These are phyloP conservation scores for Maconellicoccus hirsutus DNA, from an alignment of 1,140 invertebrate species.

Conservation along the genomic window DNA sequence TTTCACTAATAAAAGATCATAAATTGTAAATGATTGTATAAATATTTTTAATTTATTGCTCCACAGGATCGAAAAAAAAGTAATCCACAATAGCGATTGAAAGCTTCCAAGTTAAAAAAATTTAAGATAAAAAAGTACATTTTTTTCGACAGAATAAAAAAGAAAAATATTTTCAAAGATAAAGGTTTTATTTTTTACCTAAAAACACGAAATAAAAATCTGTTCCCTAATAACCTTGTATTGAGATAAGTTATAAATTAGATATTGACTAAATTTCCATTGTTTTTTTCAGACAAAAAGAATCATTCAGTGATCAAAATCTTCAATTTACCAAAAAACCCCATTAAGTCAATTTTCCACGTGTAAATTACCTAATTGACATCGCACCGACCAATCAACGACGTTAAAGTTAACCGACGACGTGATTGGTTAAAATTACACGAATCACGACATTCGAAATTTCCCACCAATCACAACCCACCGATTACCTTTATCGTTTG, in stretches of 20 bases:
- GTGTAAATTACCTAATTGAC: too few species aligned
- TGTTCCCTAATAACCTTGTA: constrained; percentile 8
- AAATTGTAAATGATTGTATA: constrained; percentile 5
- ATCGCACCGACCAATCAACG: too few species aligned
- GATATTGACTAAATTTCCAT: not conserved
- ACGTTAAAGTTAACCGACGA: too few species aligned
- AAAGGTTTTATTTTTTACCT: not conserved
- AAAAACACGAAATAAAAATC: constrained; percentile 4
- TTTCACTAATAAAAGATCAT: constrained; percentile 9
- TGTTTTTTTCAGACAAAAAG: not conserved
- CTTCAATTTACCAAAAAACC: too few species aligned
- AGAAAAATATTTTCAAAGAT: not conserved
- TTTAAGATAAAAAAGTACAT: not conserved
- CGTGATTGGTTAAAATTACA: too few species aligned
- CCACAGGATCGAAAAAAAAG: not conserved
- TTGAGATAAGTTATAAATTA: not conserved
- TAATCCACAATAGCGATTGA: not conserved
- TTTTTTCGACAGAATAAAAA: not conserved
- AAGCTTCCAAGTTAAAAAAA: constrained; percentile 2
- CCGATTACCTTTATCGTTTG: too few species aligned
- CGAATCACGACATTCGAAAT: too few species aligned
- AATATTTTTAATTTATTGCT: constrained; percentile 3
- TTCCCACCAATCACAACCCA: too few species aligned
- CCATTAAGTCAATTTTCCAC: too few species aligned
- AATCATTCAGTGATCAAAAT: too few species aligned